A percentile compares a stretch with the other conserved stretches of the same genome.
phyloP scores from a whole-genome alignment of 2,888 invertebrate genomes.

The Aspidapion aeneum region DNA sequence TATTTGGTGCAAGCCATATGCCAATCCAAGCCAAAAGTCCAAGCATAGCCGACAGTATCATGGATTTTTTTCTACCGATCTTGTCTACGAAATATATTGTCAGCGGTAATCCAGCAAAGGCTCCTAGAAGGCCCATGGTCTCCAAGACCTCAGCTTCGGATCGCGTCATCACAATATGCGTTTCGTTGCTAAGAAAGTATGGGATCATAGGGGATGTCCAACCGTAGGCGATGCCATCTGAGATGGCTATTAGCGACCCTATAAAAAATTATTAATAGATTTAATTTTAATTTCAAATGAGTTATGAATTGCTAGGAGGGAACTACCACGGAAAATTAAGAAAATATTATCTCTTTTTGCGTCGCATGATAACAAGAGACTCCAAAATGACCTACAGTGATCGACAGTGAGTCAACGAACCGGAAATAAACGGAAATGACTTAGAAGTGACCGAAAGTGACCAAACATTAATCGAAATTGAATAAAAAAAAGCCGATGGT shows the following conservation, averaged over 20 bases:
- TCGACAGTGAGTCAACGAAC: too few relatives aligned
- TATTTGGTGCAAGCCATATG: slow-evolving; percentile 35
- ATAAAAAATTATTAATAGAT: too few relatives aligned
- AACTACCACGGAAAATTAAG: too few relatives aligned
- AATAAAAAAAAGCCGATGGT: too few relatives aligned
- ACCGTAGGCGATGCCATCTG: slow-evolving; percentile 47
- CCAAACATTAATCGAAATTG: too few relatives aligned
- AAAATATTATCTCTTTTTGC: too few relatives aligned
- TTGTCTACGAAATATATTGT: slow-evolving; percentile 37
- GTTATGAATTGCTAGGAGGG: not conserved
- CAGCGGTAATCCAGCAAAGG: slow-evolving; percentile 37
- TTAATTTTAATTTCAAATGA: slow-evolving; percentile 4
- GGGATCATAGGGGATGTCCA: slow-evolving; percentile 46
- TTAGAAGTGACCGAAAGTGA: too few relatives aligned
- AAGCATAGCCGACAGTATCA: slow-evolving; percentile 38
- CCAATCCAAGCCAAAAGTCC: slow-evolving; percentile 42
- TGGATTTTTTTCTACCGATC: slow-evolving; percentile 40
- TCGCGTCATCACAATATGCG: slow-evolving; percentile 39
- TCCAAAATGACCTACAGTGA: too few relatives aligned
- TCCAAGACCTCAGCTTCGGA: slow-evolving; percentile 37
- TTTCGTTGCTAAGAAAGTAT: slow-evolving; percentile 36
- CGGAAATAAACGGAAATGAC: too few relatives aligned
- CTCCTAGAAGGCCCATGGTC: slow-evolving; percentile 34
- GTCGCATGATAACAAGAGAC: too few relatives aligned
- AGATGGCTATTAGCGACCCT: slow-evolving; percentile 44